Conservation (phyloP, 1,140 invertebrate species). For the Drosophila pachea region DNA sequence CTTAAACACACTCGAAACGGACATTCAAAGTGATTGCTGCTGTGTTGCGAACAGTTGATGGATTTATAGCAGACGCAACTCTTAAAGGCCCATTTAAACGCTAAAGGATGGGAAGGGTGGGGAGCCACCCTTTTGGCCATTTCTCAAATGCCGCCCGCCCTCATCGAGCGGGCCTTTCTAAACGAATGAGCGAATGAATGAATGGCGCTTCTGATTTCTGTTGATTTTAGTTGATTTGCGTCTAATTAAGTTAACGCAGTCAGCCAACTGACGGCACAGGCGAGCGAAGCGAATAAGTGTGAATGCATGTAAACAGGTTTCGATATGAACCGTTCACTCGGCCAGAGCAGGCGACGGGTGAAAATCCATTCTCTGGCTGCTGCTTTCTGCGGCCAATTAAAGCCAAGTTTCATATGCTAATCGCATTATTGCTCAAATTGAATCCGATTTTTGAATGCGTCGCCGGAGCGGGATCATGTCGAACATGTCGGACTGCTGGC, state of each 20-base stretch:
- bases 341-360: no score
- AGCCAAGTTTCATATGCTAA: no score
- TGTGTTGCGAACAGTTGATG: conserved; percentile 30
- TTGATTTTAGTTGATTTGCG: conserved; percentile 53
- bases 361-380: not conserved
- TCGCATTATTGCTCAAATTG: no score
- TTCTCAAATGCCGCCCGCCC: conserved; percentile 3
- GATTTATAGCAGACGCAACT: conserved; percentile 31
- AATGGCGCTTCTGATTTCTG: conserved; percentile 64
- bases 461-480: no score
- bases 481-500: no score
- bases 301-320: not conserved
- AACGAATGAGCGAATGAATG: conserved; percentile 36
- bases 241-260: conserved; percentile 65
- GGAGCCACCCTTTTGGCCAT: not conserved
- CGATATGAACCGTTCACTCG: no score
- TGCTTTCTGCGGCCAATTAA: no score
- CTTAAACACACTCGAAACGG: conserved; percentile 3
- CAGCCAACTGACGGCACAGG: not conserved
- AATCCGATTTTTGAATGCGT: no score
- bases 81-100: conserved; percentile 30
- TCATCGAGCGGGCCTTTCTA: not conserved
- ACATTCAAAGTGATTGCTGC: conserved; percentile 70
- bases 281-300: not conserved
- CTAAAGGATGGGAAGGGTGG: not conserved